These are phyloP conservation scores for Poeciliopsis presidionis DNA, from an alignment of 2,797 vertebrate species.

Conservation along the genomic window DNA sequence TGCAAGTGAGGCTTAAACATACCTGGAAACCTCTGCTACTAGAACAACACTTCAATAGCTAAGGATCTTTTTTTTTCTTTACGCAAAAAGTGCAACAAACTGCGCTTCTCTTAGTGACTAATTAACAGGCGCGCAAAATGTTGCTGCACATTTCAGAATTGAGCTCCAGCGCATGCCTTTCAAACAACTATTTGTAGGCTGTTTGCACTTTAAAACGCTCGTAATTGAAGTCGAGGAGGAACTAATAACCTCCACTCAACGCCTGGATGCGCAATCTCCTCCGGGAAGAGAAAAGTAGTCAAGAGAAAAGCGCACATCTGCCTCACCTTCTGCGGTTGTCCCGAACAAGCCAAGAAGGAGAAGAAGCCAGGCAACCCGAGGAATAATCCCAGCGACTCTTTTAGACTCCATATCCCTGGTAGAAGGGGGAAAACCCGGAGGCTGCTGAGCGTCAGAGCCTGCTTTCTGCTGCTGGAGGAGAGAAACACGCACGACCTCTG, in stretches of 20 bases:
- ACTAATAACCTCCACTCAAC: not conserved
- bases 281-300: slow-evolving; percentile 5
- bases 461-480: slow-evolving; percentile 44
- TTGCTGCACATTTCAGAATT: not conserved
- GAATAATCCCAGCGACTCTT: slow-evolving; percentile 52
- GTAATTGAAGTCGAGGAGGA: not conserved
- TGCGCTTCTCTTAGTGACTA: not conserved
- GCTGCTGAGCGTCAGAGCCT: slow-evolving; percentile 17
- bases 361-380: slow-evolving; percentile 43
- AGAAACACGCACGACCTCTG: slow-evolving; percentile 49
- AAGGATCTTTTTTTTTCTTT: not conserved
- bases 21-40: not conserved
- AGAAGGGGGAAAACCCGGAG: slow-evolving; percentile 3
- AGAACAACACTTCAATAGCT: not conserved
- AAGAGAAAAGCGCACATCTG: slow-evolving; percentile 19
- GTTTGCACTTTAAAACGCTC: fast-evolving
- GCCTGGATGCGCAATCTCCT: not conserved
- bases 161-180: not conserved
- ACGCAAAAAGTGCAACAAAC: not conserved
- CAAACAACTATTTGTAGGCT: not conserved
- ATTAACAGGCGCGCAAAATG: not conserved
- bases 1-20: not conserved
- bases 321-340: slow-evolving; percentile 66
- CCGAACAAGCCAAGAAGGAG: slow-evolving; percentile 26
- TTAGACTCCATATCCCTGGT: slow-evolving; percentile 55